Evolutionary conservation across 1,140 invertebrate species (phyloP).

Genomic region (Drosophila subpulchrella): DNA sequence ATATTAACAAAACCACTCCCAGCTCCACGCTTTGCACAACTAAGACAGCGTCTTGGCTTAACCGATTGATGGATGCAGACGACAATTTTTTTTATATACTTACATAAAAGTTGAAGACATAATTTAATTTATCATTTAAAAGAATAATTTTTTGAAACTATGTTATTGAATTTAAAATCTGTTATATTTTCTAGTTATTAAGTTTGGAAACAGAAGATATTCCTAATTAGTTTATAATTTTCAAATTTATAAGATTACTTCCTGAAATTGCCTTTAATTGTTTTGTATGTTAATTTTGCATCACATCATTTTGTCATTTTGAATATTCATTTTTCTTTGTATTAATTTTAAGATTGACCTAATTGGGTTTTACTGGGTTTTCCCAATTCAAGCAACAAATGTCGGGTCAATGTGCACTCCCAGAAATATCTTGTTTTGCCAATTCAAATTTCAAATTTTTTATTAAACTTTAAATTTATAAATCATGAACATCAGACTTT

Average conservation of each 20-base stretch:
- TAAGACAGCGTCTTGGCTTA: not conserved
- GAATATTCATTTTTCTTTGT: too few species aligned
- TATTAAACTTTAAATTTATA: too few species aligned
- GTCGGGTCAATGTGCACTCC: constrained; percentile 1
- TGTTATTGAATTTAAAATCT: not conserved
- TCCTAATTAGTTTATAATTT: not conserved
- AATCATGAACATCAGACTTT: not conserved
- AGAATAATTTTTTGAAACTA: not conserved
- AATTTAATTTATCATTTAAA: not conserved
- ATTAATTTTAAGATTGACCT: too few species aligned
- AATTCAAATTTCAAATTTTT: too few species aligned
- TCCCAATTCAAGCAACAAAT: not conserved
- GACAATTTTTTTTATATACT: not conserved
- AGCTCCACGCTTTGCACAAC: not conserved
- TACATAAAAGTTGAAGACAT: not conserved
- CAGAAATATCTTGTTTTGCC: not conserved
- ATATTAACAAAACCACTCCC: not conserved
- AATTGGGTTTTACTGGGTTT: not conserved
- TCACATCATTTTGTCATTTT: not conserved
- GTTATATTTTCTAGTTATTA: not conserved
- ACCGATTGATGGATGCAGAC: constrained; percentile 1
- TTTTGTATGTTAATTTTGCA: not conserved
- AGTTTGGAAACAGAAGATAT: not conserved
- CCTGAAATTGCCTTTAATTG: constrained; percentile 1
- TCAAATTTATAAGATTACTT: not conserved